Evolutionary conservation across 1,140 invertebrate species (phyloP), one percentile per base, ranked within the genome.

Genomic region (Philaenus spumarius): DNA sequence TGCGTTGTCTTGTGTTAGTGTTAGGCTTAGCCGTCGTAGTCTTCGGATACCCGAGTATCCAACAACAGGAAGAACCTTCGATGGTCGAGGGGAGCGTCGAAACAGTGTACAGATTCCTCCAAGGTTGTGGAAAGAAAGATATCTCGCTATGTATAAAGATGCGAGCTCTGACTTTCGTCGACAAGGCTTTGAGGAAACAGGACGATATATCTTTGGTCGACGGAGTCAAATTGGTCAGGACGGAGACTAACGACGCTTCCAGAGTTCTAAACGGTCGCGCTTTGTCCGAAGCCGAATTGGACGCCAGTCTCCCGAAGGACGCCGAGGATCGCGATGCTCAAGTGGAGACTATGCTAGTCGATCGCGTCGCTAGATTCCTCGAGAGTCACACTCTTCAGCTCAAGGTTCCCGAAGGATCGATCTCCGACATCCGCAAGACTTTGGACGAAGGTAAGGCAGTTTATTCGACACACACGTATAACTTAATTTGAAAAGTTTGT

Each of bases 311-410:
- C 51, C 81, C 87, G 20, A 77, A 80, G 11, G 84, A 89, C 65
- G 75, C 78, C 15, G 80, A 82, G 63, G 83, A 83, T 14, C 80
- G 85, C 58, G 87, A 91, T 72, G 77, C 82, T n/a, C 82, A 84
- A 51, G 79, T 90, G 3, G 86, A 90, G 63, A 80, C 82, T n/a
- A 79, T 86, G 48, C 74, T 90, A 24, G 72, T 87, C 19, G 86
- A 91, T 64, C 80, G 82, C 42, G 78, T 86, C 26, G 80, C 83
- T 56, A 80, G 82, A 58, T 89, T 89, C 77, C 76, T 90, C 47
- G 82, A 85, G 61, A 85, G 83, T 52, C 86, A 89, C 71, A 87
- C 86, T 14, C 77, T 90, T 42, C 86, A 90, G 69, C 80, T 90
- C 60, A 86, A 84, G 69, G 72, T 89, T 12, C 87, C 87, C 20